phyloP scores from a whole-genome alignment of 2,113 vertebrate genomes.

The Petromus typicus region DNA sequence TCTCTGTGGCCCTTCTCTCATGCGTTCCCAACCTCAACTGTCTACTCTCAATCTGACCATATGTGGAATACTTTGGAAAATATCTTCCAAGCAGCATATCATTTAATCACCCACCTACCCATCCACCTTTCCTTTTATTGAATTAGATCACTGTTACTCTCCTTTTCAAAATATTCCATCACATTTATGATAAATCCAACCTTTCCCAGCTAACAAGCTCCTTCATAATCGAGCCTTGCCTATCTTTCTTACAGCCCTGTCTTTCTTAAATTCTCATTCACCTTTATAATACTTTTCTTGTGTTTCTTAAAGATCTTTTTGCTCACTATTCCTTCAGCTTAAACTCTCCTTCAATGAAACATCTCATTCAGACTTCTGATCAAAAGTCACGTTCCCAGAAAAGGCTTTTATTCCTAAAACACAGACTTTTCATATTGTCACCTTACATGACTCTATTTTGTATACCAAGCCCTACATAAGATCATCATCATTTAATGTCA shows the following conservation, averaged over 20 bases:
- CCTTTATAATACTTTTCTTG: neutral
- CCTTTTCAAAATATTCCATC: neutral
- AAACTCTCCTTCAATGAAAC: neutral
- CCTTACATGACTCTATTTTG: neutral
- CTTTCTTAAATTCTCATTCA: neutral
- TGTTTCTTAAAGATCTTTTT: neutral
- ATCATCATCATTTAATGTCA: neutral
- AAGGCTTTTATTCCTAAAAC: neutral
- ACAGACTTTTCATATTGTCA: neutral
- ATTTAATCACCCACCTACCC: neutral
- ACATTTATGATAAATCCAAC: neutral
- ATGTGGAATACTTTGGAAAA: neutral
- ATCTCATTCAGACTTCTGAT: neutral
- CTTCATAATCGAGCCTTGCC: neutral
- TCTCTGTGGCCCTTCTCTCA: neutral
- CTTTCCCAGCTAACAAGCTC: neutral
- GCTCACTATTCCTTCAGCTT: neutral
- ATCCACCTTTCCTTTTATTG: neutral
- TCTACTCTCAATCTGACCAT: neutral
- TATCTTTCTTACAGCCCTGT: too few species aligned
- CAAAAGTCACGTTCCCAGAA: neutral
- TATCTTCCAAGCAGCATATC: neutral
- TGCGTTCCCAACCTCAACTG: neutral
- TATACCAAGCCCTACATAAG: neutral
- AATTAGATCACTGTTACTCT: neutral